These are phyloP conservation scores for Hybognathus amarus DNA, from an alignment of 2,797 vertebrate genomes.

Conservation along the genomic window DNA sequence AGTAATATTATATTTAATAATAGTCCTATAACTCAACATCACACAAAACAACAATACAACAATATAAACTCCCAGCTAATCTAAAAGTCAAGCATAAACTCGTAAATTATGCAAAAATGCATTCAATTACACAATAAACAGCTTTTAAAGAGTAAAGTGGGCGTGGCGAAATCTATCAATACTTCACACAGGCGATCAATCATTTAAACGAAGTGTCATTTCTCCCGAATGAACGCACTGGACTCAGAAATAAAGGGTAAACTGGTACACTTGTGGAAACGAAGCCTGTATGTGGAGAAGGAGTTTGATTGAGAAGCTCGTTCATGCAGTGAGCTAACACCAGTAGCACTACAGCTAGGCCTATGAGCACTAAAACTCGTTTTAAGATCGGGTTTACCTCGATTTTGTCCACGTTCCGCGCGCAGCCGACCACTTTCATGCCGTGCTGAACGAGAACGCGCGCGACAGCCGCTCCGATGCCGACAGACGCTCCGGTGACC, in stretches of 20 bases:
- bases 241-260: background rate
- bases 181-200: background rate
- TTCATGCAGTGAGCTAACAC: slow-evolving; percentile 13
- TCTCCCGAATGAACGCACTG: background rate
- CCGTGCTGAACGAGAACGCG: slow-evolving; percentile 91
- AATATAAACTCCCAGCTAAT: background rate
- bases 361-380: background rate
- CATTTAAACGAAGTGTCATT: background rate
- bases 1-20: background rate
- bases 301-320: background rate
- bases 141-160: slow-evolving; percentile 9
- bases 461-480: slow-evolving; percentile 91
- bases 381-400: slow-evolving; percentile 77
- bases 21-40: background rate
- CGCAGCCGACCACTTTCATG: slow-evolving; percentile 94
- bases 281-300: background rate
- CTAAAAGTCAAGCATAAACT: background rate
- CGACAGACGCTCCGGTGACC: slow-evolving; percentile 93
- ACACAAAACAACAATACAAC: too few species aligned
- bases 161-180: slow-evolving; percentile 4
- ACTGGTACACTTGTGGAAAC: background rate
- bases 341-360: slow-evolving; percentile 16
- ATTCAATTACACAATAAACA: background rate
- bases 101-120: background rate
- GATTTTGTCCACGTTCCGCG: slow-evolving; percentile 91